Evolutionary conservation across 2,888 invertebrate species (phyloP).

Genomic region (Cordilura impudica): DNA sequence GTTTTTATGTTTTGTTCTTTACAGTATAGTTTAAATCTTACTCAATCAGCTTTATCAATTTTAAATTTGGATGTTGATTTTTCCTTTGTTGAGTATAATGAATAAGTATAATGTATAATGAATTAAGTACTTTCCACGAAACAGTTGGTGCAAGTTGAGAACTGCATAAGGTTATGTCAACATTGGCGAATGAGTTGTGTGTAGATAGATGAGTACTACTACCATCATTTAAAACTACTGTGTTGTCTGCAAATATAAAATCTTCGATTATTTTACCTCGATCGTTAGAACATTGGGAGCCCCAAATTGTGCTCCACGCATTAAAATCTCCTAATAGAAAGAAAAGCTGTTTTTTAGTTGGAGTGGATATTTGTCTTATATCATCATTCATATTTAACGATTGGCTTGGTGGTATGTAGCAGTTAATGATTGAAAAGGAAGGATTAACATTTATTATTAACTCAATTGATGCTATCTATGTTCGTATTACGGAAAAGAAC

Average conservation of each 20-base stretch:
- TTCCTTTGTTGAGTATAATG: not conserved
- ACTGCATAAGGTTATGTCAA: not conserved
- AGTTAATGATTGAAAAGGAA: conserved; percentile 8
- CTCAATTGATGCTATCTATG: conserved; percentile 3
- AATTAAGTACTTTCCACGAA: not conserved
- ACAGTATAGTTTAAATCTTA: not conserved
- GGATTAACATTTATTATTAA: not conserved
- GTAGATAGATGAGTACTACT: not conserved
- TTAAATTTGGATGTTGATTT: conserved; percentile 5
- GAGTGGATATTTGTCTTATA: not conserved
- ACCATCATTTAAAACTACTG: not conserved
- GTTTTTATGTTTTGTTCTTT: not conserved
- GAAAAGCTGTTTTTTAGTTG: not conserved
- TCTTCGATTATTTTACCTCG: conserved; percentile 18
- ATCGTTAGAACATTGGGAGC: not conserved
- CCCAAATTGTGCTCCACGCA: conserved; percentile 19
- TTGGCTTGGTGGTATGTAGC: conserved; percentile 25
- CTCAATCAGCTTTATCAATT: not conserved
- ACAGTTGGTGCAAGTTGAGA: not conserved
- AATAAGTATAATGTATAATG: not conserved
- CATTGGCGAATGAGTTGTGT: not conserved
- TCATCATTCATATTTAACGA: not conserved
- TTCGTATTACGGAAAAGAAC: not conserved
- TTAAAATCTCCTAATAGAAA: conserved; percentile 19
- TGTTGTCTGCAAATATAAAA: not conserved